A percentile compares a stretch with the other conserved stretches of the same genome.
Evolutionary conservation across 2,797 vertebrate genomes (phyloP).

Genomic region (Rhinoraja longicauda): DNA sequence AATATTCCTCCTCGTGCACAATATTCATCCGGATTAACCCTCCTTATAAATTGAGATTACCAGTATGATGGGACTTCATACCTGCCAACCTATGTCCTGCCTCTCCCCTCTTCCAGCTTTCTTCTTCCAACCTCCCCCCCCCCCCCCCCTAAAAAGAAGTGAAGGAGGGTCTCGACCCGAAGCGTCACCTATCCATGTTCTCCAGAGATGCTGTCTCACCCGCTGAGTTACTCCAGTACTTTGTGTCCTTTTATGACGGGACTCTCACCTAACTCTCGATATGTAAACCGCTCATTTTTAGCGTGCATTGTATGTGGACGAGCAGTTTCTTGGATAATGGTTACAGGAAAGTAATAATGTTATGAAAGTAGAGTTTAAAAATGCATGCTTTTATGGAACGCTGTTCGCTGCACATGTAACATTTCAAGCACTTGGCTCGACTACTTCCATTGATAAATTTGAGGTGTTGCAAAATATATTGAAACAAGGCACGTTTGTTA

Average conservation of each 20-base stretch:
- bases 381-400: neutral
- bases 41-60: neutral
- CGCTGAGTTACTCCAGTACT: too few relatives aligned
- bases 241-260: too few relatives aligned
- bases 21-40: neutral
- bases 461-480: neutral
- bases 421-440: neutral
- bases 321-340: neutral
- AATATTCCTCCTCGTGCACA: neutral
- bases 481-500: neutral
- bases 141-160: too few relatives aligned
- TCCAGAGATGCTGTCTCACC: too few relatives aligned
- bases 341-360: too few relatives aligned
- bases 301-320: neutral
- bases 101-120: too few relatives aligned
- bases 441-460: neutral
- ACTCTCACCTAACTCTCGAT: neutral
- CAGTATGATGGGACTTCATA: too few relatives aligned
- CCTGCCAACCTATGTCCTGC: too few relatives aligned
- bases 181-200: too few relatives aligned
- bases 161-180: too few relatives aligned
- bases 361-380: too few relatives aligned
- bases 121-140: too few relatives aligned
- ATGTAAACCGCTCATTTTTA: neutral
- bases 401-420: neutral